Conservation (phyloP, 1,140 invertebrate genomes). For the Gryon sp. region DNA sequence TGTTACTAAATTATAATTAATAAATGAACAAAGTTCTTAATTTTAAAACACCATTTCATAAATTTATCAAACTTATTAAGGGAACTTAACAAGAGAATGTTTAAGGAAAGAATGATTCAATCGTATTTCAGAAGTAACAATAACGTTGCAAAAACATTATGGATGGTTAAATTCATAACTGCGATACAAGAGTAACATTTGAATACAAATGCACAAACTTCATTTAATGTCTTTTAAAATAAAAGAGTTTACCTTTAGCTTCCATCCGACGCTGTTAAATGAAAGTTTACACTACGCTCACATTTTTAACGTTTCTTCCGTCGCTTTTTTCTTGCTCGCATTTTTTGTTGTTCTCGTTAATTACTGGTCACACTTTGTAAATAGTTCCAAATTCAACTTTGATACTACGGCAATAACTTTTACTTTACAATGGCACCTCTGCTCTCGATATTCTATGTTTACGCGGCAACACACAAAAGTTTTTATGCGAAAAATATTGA, state of each 20-base stretch:
- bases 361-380: conserved; percentile 32
- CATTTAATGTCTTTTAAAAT: too few species aligned
- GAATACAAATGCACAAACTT: conserved; percentile 4
- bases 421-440: conserved; percentile 1
- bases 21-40: too few species aligned
- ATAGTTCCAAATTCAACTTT: conserved; percentile 41
- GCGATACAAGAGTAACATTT: conserved; percentile 14
- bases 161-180: conserved; percentile 16
- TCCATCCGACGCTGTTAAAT: too few species aligned
- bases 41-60: too few species aligned
- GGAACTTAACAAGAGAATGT: too few species aligned
- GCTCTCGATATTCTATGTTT: conserved; percentile 2
- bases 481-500: conserved; percentile 50
- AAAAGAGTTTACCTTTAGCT: too few species aligned
- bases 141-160: too few species aligned
- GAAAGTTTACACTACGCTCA: background rate
- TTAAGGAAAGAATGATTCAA: too few species aligned
- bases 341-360: conserved; percentile 19
- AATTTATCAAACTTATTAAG: too few species aligned
- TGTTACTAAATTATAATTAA: too few species aligned
- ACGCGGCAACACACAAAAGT: conserved; percentile 12
- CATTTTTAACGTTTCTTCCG: conserved; percentile 6
- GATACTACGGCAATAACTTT: conserved; percentile 20
- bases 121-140: too few species aligned
- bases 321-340: background rate